Conservation (phyloP, 2,113 vertebrate species). For the Scomber japonicus region DNA sequence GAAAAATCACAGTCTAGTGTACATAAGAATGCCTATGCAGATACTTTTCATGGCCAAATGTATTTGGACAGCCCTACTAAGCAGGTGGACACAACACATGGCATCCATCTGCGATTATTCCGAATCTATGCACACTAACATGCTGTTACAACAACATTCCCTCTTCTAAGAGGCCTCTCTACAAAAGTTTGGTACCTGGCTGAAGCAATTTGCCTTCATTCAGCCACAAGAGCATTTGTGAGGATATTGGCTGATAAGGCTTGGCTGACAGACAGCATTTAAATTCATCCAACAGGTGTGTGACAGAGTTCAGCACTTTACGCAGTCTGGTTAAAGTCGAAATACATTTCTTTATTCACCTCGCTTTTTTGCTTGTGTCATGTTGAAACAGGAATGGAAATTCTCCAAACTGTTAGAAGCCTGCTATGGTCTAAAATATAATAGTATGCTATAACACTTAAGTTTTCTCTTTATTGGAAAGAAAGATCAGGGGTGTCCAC, state of each 20-base stretch:
- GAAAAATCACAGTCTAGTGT: not conserved
- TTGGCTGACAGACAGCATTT: not conserved
- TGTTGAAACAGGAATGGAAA: not conserved
- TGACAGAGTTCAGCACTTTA: not conserved
- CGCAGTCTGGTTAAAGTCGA: not conserved
- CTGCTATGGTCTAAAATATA: no score
- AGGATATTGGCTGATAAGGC: conserved; percentile 1
- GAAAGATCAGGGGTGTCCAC: not conserved
- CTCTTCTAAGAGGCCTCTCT: not conserved
- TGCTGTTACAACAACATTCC: not conserved
- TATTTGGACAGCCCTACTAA: not conserved
- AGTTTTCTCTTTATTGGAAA: not conserved
- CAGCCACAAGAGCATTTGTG: not conserved
- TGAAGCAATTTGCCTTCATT: conserved; percentile 6
- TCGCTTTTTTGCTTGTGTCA: not conserved
- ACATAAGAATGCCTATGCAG: not conserved
- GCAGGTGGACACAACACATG: not conserved
- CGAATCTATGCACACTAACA: not conserved
- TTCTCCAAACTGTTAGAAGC: no score
- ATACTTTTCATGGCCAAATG: not conserved
- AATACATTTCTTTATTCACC: not conserved
- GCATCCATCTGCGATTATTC: not conserved
- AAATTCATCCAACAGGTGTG: conserved; percentile 5
- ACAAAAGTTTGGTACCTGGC: not conserved
- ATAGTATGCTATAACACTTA: no score